Conservation (phyloP, 2,113 vertebrate species). For the Protobothrops flavoviridis region DNA sequence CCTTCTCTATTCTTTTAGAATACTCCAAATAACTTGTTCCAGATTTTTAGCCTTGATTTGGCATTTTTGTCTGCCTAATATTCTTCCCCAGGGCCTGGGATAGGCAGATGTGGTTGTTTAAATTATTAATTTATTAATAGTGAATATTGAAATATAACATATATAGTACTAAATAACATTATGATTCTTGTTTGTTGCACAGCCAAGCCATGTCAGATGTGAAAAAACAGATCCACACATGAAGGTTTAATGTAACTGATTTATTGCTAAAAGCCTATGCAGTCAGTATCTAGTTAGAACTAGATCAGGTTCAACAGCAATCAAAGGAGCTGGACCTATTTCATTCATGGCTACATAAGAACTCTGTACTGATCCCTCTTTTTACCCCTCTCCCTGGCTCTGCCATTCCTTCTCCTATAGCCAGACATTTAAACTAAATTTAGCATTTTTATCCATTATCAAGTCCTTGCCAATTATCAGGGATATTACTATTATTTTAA, state of each 20-base stretch:
- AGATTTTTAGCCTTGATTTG: neutral
- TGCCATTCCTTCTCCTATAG: neutral
- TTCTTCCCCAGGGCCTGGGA: neutral
- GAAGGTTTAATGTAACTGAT: neutral
- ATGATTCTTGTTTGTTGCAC: neutral
- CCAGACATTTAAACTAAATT: neutral
- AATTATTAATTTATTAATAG: neutral
- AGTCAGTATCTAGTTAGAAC: neutral
- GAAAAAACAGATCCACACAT: neutral
- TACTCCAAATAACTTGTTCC: neutral
- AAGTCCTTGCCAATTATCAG: too few species aligned
- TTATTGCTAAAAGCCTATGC: neutral
- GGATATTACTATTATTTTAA: neutral
- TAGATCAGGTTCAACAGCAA: neutral
- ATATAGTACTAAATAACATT: too few species aligned
- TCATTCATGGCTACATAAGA: neutral
- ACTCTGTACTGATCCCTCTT: neutral
- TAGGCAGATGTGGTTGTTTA: neutral
- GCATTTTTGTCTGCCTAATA: neutral
- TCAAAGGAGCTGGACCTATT: neutral
- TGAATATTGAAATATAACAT: too few species aligned
- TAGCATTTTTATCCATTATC: too few species aligned
- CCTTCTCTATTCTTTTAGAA: neutral
- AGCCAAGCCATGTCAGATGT: neutral
- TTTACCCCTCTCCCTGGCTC: neutral